These are phyloP conservation scores for Actinostola sp. DNA, from an alignment of 92 coral and sea anemone genomes.

Conservation along the genomic window DNA sequence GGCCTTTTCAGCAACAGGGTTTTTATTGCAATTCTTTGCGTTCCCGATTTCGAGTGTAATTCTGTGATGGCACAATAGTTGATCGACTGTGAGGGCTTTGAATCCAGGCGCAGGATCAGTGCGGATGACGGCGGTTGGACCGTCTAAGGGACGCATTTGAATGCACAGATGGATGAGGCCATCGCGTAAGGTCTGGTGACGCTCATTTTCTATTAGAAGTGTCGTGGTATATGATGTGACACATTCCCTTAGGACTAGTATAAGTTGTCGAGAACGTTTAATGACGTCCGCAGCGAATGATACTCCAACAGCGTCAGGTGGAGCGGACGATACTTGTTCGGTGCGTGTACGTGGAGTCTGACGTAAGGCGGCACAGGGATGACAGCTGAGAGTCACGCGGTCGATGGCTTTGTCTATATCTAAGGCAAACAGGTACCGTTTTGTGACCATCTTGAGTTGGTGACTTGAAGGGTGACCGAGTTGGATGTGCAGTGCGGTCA, in stretches of 20 bases:
- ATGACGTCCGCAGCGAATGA: conserved; percentile 60
- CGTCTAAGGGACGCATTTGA: conserved; percentile 62
- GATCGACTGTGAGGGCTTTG: conserved; percentile 46
- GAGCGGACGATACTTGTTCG: conserved; percentile 52
- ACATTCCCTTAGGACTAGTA: conserved; percentile 47
- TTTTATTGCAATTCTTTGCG: conserved; percentile 62
- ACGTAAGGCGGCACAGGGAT: conserved; percentile 47
- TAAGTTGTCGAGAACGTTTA: conserved; percentile 56
- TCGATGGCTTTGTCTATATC: conserved; percentile 62
- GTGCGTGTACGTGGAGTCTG: conserved; percentile 35
- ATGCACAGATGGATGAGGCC: conserved; percentile 53
- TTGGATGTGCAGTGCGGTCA: conserved; percentile 62
- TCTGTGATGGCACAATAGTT: conserved; percentile 46
- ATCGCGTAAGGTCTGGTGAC: conserved; percentile 48
- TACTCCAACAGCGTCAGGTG: conserved; percentile 49
- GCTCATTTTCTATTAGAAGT: conserved; percentile 35
- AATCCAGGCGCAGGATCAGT: conserved; percentile 71
- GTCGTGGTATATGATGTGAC: conserved; percentile 58
- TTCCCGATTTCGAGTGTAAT: conserved; percentile 50
- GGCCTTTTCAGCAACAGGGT: conserved; percentile 62
- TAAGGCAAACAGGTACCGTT: conserved; percentile 57
- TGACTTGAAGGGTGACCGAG: conserved; percentile 58
- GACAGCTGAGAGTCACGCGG: conserved; percentile 41
- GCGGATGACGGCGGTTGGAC: conserved; percentile 52
- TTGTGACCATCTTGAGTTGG: conserved; percentile 55